Evolutionary conservation across 2,797 vertebrate species (phyloP).

Genomic region (Coluber constrictor): DNA sequence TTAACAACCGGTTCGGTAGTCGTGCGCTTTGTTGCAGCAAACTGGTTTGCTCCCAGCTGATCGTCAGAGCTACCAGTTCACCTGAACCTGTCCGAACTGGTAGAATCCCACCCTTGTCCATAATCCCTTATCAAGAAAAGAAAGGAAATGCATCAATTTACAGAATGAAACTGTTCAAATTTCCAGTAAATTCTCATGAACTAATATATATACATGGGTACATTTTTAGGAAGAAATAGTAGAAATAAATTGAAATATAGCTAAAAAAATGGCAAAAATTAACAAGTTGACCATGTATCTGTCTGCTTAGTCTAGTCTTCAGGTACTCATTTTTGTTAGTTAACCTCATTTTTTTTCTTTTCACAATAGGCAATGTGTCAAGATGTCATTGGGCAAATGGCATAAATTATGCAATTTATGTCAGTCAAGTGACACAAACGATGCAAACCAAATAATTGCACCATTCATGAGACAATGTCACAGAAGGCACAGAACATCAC

Average conservation of each 20-base stretch:
- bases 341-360: not conserved
- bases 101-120: not conserved
- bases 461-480: not conserved
- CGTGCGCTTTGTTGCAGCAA: too few relatives aligned
- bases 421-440: not conserved
- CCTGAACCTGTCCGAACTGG: too few relatives aligned
- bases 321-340: not conserved
- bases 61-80: too few relatives aligned
- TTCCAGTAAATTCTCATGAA: not conserved
- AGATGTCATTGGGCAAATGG: not conserved
- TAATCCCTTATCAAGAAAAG: not conserved
- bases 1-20: too few relatives aligned
- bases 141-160: not conserved
- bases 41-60: too few relatives aligned
- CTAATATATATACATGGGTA: not conserved
- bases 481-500: not conserved
- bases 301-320: not conserved
- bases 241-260: not conserved
- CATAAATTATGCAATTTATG: not conserved
- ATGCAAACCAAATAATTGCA: not conserved
- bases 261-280: not conserved
- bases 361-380: not conserved
- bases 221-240: not conserved
- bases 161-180: not conserved
- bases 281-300: not conserved